phyloP scores from a whole-genome alignment of 1,140 invertebrate genomes.

The Ostrea denselamellosa region DNA sequence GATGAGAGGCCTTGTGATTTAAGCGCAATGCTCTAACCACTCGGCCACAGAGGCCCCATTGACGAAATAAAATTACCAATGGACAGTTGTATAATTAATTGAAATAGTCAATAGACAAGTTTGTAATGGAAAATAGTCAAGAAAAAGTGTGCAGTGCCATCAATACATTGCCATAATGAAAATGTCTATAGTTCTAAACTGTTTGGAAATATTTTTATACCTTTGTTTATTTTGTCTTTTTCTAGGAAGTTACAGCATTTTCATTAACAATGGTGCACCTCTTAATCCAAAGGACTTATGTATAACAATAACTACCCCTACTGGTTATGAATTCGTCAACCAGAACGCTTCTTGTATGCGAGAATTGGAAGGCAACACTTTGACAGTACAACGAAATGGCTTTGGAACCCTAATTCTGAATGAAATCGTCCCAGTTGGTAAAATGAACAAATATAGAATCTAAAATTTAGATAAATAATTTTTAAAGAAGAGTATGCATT shows the following conservation, averaged over 20 bases:
- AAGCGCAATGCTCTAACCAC: too few species aligned
- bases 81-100: too few species aligned
- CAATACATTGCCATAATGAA: too few species aligned
- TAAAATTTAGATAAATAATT: not conserved
- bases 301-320: not conserved
- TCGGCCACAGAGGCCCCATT: too few species aligned
- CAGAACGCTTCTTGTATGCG: not conserved
- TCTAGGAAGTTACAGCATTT: not conserved
- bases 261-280: not conserved
- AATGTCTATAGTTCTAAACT: too few species aligned
- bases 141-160: too few species aligned
- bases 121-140: too few species aligned
- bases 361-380: not conserved
- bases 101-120: too few species aligned
- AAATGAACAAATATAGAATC: not conserved
- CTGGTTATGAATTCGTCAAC: not conserved
- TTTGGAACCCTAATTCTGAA: not conserved
- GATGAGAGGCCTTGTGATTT: too few species aligned
- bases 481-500: not conserved
- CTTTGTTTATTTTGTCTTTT: not conserved
- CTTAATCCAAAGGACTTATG: not conserved
- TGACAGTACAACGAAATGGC: not conserved
- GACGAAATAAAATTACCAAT: too few species aligned
- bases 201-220: too few species aligned
- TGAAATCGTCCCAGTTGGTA: constrained; percentile 4